phyloP scores from a whole-genome alignment of 2,888 invertebrate genomes.

The Herminia tarsipennalis region DNA sequence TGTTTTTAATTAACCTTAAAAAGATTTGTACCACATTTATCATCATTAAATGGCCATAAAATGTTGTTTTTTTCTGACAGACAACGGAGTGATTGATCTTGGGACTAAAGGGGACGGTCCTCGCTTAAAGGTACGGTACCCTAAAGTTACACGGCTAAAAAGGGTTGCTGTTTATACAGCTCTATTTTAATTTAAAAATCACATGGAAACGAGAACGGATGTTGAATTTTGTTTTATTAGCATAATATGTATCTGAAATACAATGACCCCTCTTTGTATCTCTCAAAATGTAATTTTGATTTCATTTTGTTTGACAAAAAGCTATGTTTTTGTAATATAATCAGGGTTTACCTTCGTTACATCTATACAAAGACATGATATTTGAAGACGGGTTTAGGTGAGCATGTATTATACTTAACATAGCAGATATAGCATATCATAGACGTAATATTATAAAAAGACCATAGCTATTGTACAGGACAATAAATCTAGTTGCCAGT shows the following conservation, averaged over 20 bases:
- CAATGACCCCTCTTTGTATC: background rate
- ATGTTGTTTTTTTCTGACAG: background rate
- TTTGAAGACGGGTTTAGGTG: too few species aligned
- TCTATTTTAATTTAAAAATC: conserved; percentile 10
- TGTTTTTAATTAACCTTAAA: too few species aligned
- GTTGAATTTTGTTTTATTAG: conserved; percentile 6
- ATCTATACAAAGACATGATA: background rate
- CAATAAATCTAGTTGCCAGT: too few species aligned
- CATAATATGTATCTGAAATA: background rate
- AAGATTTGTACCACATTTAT: background rate
- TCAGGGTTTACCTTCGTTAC: too few species aligned
- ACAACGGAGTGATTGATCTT: background rate
- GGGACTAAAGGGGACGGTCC: background rate
- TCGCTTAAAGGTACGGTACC: conserved; percentile 1
- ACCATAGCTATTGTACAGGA: too few species aligned
- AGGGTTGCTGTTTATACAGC: conserved; percentile 9
- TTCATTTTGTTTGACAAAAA: background rate
- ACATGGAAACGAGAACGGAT: background rate
- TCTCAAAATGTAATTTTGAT: background rate
- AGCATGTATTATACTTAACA: too few species aligned
- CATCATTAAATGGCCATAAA: background rate
- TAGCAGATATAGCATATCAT: too few species aligned
- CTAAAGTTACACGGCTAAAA: conserved; percentile 3
- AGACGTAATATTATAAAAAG: too few species aligned
- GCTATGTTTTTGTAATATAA: too few species aligned